Evolutionary conservation across 2,888 invertebrate genomes (phyloP), one percentile per base, ranked within the genome.

Genomic region (Drosophila limbata): DNA sequence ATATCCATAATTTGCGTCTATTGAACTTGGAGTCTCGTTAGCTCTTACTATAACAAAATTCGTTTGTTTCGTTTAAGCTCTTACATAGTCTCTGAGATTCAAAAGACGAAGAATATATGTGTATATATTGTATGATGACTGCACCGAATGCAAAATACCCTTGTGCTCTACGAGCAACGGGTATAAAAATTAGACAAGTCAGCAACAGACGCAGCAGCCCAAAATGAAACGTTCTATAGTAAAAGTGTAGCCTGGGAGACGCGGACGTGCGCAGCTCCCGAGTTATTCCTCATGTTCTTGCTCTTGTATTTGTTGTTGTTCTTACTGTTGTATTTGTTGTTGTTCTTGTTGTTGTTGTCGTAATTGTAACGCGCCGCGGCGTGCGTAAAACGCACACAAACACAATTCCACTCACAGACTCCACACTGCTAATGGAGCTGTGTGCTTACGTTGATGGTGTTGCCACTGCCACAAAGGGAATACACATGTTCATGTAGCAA

Each of bases 381-480:
- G 73, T 82, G 80, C 85, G 72, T 83, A 82, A 84, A 84, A 82
- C 73, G 19, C 63, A 64, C 68, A 69, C 60, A 71, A 21, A 48
- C 69, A 51, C 37, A 66, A 61, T 52, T 52, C 64, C 37, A 56
- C 68, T 61, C 69, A 56, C 66, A 55, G 67, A 59, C 69, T 72
- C 44, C 59, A 69, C 68, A 76, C 76, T 74, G 72, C 77, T 81
- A 85, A 84, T 85, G 73, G 81, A 69, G 81, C 78, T 50, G 62
- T 74, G 77, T 69, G 77, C 70, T 77, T 78, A 77, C 51, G 51
- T 74, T 78, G 71, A 68, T 73, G 72, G 70, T 81, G 71, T 63
- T 78, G 60, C 62, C 62, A 60, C 62, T 60, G 65, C 45, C 76
- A 60, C 79, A 79, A 63, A 67, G 84, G 81, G 87, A 84, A 84